Evolutionary conservation across 2,888 invertebrate species (phyloP).

Genomic region (Lypha dubia): DNA sequence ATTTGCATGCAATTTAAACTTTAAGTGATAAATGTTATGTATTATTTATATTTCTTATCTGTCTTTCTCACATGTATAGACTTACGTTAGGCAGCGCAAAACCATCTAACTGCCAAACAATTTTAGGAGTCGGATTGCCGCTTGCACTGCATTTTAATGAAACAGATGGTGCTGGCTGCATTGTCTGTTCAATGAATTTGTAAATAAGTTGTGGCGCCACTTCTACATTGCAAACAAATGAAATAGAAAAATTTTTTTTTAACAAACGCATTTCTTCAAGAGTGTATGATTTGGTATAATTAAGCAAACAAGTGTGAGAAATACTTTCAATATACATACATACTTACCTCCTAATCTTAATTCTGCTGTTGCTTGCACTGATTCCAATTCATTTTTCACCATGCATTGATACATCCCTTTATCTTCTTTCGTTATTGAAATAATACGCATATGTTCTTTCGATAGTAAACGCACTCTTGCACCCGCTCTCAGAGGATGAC

Average conservation of each 20-base stretch:
- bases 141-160: conserved; percentile 90
- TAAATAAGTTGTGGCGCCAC: conserved; percentile 89
- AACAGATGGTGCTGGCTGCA: conserved; percentile 90
- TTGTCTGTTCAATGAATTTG: conserved; percentile 90
- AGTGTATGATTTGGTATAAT: too few relatives aligned
- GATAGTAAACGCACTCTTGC: conserved; percentile 85
- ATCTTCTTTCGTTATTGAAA: conserved; percentile 89
- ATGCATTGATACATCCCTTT: conserved; percentile 96
- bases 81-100: conserved; percentile 86
- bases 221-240: conserved; percentile 84
- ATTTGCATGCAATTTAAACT: too few relatives aligned
- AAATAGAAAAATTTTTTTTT: conserved; percentile 41
- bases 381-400: conserved; percentile 91
- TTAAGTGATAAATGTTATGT: too few relatives aligned
- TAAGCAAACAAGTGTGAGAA: too few relatives aligned
- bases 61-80: too few relatives aligned
- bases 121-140: conserved; percentile 90
- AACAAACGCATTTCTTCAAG: too few relatives aligned
- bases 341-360: conserved; percentile 89
- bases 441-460: conserved; percentile 85
- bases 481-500: conserved; percentile 85
- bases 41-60: too few relatives aligned
- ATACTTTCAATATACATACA: not conserved
- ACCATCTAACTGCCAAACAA: conserved; percentile 90
- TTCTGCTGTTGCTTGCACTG: conserved; percentile 91